phyloP scores from a whole-genome alignment of 2,113 vertebrate genomes.

The Atrichornis clamosus region DNA sequence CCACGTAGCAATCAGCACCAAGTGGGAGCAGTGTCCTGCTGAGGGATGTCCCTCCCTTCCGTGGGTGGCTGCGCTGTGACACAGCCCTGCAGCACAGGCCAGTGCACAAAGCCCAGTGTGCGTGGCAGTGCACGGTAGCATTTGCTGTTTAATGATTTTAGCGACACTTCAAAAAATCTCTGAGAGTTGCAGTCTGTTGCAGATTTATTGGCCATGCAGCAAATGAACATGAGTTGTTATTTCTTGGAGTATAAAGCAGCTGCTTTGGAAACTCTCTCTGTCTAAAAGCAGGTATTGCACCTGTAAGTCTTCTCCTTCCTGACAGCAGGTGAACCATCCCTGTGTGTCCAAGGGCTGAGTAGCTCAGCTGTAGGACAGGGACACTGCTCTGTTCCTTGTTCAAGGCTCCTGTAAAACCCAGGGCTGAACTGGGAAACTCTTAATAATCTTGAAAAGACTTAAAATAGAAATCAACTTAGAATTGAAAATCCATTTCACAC shows the following conservation, averaged over 20 bases:
- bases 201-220: not conserved
- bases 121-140: not conserved
- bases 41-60: not conserved
- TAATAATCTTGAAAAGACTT: not conserved
- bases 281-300: not conserved
- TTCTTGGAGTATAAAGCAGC: not conserved
- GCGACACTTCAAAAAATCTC: not conserved
- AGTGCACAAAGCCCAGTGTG: not conserved
- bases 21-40: not conserved
- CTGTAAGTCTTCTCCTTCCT: not conserved
- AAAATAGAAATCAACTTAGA: not conserved
- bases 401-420: not conserved
- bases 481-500: not conserved
- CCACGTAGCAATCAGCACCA: not conserved
- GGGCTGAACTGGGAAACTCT: not conserved
- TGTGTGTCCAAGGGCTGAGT: not conserved
- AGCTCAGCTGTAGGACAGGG: not conserved
- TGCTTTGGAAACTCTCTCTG: not conserved
- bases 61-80: not conserved
- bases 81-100: not conserved
- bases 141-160: not conserved
- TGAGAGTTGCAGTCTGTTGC: rapidly evolving
- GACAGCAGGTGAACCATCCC: not conserved
- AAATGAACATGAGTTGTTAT: not conserved
- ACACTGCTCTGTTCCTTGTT: not conserved